Evolutionary conservation across 2,797 vertebrate species (phyloP).

Genomic region (Aplochiton taeniatus): DNA sequence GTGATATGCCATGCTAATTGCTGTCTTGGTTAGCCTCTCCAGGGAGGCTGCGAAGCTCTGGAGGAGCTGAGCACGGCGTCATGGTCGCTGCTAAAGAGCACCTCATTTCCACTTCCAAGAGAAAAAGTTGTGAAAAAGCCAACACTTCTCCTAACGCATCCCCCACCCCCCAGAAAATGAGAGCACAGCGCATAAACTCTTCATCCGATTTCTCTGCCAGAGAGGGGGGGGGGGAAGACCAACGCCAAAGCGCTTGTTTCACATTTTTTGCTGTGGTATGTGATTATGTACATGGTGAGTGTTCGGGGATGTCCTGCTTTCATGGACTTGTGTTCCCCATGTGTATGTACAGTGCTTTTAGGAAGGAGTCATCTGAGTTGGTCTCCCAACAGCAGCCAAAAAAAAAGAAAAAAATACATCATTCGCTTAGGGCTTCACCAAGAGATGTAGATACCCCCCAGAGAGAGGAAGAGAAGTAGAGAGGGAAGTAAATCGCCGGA

Average conservation of each 20-base stretch:
- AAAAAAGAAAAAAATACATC: constrained; percentile 35
- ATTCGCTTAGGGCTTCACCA: constrained; percentile 35
- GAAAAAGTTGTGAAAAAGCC: constrained; percentile 62
- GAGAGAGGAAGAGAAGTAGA: constrained; percentile 31
- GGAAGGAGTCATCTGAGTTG: neutral
- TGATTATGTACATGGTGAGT: too few relatives aligned
- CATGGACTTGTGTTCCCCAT: too few relatives aligned
- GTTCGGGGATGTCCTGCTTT: too few relatives aligned
- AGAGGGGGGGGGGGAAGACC: neutral
- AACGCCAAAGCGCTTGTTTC: too few relatives aligned
- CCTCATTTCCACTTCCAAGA: constrained; percentile 76
- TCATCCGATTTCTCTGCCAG: constrained; percentile 61
- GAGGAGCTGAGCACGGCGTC: constrained; percentile 62
- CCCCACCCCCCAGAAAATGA: neutral
- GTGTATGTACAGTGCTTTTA: too few relatives aligned
- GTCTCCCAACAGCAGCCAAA: neutral
- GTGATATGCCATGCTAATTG: constrained; percentile 72
- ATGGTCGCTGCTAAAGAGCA: constrained; percentile 61
- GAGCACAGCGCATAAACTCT: constrained; percentile 8
- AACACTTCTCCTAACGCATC: constrained; percentile 47
- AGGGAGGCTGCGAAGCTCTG: constrained; percentile 59
- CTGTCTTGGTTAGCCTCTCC: constrained; percentile 68
- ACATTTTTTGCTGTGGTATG: too few relatives aligned
- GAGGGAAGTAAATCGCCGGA: neutral
- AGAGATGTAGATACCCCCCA: constrained; percentile 39